phyloP scores from a whole-genome alignment of 2,113 vertebrate genomes.

The Scomber colias region DNA sequence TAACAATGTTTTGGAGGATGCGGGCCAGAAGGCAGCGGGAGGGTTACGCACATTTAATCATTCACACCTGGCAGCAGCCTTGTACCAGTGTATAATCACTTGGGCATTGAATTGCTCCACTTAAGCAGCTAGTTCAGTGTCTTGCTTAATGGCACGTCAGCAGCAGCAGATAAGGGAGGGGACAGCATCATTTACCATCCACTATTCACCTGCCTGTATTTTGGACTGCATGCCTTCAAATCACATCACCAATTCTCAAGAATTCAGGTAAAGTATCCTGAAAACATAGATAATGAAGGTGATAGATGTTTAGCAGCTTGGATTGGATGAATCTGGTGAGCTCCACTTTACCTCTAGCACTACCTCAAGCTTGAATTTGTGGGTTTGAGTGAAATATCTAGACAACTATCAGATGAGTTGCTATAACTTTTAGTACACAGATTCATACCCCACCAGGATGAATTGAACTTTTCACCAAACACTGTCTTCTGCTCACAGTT shows the following conservation, averaged over 20 bases:
- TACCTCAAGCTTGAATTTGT: no score
- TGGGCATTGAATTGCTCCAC: conserved; percentile 18
- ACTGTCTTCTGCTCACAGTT: no score
- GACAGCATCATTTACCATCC: conserved; percentile 40
- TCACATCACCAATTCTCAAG: not conserved
- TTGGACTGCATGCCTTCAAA: conserved; percentile 18
- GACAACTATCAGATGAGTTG: not conserved
- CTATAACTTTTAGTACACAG: not conserved
- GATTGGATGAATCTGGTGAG: not conserved
- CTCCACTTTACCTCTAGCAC: no score
- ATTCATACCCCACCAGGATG: not conserved
- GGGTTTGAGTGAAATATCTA: not conserved
- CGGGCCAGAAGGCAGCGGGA: not conserved
- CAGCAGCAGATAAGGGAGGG: not conserved
- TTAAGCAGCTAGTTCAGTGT: conserved; percentile 27
- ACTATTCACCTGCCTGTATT: conserved; percentile 1
- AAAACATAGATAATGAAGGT: conserved; percentile 7
- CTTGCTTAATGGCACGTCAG: conserved; percentile 37
- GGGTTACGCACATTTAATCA: not conserved
- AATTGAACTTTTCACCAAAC: no score
- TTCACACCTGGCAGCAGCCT: conserved; percentile 2
- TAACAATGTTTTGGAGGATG: conserved; percentile 1
- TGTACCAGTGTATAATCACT: not conserved
- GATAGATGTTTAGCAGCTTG: not conserved
- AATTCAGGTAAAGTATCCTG: not conserved